Evolutionary conservation across 2,113 vertebrate genomes (phyloP).

Genomic region (Malaclemys terrapin): DNA sequence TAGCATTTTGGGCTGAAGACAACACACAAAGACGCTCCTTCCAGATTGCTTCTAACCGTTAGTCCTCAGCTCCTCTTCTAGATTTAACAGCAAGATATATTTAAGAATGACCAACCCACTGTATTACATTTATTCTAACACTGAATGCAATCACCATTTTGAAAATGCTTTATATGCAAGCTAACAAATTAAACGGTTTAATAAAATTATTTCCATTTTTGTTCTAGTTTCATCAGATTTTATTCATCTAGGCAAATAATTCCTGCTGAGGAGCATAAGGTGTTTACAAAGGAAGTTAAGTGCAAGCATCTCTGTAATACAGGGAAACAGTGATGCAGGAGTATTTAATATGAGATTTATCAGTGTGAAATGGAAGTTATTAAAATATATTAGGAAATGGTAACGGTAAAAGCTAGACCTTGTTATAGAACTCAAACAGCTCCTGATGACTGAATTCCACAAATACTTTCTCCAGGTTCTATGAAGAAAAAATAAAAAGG

Average conservation of each 20-base stretch:
- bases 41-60: constrained; percentile 4
- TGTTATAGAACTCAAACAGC: constrained; percentile 96
- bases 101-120: not conserved
- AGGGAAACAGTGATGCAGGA: not conserved
- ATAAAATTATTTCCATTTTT: constrained; percentile 51
- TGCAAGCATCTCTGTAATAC: not conserved
- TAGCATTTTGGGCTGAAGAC: constrained; percentile 32
- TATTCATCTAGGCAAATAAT: constrained; percentile 37
- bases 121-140: not conserved
- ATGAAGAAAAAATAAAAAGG: constrained; percentile 47
- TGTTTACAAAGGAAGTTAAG: constrained; percentile 65
- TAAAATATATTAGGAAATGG: constrained; percentile 18
- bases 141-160: not conserved
- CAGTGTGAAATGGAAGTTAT: constrained; percentile 13
- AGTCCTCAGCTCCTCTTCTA: not conserved
- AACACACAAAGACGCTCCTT: constrained; percentile 40
- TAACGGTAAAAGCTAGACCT: constrained; percentile 82
- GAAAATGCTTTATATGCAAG: constrained; percentile 41
- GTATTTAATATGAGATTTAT: constrained; percentile 41
- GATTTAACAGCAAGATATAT: not conserved
- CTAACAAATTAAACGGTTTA: constrained; percentile 33
- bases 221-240: constrained; percentile 55
- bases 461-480: constrained; percentile 91
- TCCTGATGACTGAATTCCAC: constrained; percentile 94
- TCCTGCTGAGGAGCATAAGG: constrained; percentile 61